Conservation (phyloP, 1,140 invertebrate genomes). For the Sycophaga agraensis region DNA sequence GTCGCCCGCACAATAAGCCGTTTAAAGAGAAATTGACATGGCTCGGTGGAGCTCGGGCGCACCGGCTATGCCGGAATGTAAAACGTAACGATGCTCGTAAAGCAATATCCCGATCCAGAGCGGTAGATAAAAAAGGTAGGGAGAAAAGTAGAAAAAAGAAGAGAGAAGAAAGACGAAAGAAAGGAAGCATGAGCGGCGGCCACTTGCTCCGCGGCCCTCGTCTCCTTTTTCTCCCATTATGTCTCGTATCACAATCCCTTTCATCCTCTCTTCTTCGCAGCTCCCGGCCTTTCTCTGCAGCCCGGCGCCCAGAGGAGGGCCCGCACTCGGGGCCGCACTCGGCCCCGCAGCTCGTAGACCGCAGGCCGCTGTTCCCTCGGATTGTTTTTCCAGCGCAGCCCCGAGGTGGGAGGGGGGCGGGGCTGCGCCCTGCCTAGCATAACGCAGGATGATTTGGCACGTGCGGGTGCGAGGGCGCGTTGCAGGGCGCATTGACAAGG, state of each 20-base stretch:
- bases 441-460: too few species aligned
- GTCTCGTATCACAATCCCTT: background rate
- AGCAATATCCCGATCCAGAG: conserved; percentile 20
- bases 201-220: conserved; percentile 22
- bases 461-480: too few species aligned
- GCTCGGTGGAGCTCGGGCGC: background rate
- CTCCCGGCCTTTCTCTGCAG: background rate
- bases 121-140: conserved; percentile 24
- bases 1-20: conserved; percentile 12
- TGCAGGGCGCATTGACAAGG: too few species aligned
- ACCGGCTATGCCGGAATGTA: conserved; percentile 8
- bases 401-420: too few species aligned
- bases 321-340: too few species aligned
- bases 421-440: too few species aligned
- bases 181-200: too few species aligned
- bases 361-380: too few species aligned
- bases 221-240: conserved; percentile 13
- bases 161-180: too few species aligned
- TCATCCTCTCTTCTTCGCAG: background rate
- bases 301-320: background rate
- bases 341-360: too few species aligned
- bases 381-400: too few species aligned
- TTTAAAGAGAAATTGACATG: conserved; percentile 18
- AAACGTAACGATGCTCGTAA: conserved; percentile 22
- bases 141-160: too few species aligned